Percentiles rank a stretch among this genome's conserved stretches.
phyloP scores from a whole-genome alignment of 2,888 invertebrate species.

The Drosophila differens region DNA sequence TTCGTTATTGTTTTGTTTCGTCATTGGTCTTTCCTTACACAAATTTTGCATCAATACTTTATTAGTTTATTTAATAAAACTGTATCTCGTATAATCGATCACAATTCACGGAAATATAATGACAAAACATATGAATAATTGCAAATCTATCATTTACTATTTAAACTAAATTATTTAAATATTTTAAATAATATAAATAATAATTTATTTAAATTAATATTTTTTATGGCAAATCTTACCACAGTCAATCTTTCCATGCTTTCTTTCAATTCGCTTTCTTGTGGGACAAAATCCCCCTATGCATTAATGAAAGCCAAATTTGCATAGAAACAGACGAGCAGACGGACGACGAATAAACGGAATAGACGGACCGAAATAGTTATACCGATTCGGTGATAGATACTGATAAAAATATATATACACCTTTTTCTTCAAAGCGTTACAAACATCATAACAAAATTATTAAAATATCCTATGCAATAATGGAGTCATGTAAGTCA shows the following conservation, averaged over 20 bases:
- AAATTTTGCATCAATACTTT: neutral
- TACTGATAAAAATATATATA: too few relatives aligned
- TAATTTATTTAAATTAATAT: too few relatives aligned
- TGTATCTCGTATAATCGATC: neutral
- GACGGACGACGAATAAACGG: too few relatives aligned
- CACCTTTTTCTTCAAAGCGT: too few relatives aligned
- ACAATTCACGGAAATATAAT: neutral
- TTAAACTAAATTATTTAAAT: neutral
- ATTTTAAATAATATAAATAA: too few relatives aligned
- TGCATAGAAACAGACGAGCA: too few relatives aligned
- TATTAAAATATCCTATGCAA: neutral
- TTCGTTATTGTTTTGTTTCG: neutral
- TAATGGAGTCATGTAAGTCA: neutral
- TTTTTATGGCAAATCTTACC: neutral
- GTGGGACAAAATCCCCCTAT: constrained; percentile 29
- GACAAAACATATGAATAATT: neutral
- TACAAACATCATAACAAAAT: neutral
- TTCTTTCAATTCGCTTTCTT: constrained; percentile 13
- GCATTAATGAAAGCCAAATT: too few relatives aligned
- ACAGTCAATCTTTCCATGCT: neutral
- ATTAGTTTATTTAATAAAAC: neutral
- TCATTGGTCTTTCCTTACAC: neutral
- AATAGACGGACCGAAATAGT: too few relatives aligned
- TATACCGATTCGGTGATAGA: too few relatives aligned
- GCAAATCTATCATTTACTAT: neutral